Evolutionary conservation across 2,888 invertebrate genomes (phyloP).

Genomic region (Athalia circularis): DNA sequence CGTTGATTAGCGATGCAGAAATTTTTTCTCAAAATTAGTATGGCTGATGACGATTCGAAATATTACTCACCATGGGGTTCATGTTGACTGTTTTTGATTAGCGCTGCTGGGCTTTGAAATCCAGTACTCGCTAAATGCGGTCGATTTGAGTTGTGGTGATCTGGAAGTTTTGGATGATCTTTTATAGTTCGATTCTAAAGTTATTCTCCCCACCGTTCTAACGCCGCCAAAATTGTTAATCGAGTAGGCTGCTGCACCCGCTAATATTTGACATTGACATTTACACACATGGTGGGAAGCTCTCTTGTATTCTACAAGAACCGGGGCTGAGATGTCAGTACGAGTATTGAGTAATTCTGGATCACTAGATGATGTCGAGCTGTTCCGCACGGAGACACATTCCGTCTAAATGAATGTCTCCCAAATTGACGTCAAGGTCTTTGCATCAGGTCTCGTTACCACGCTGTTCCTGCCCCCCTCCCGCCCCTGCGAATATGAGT

Average conservation of each 20-base stretch:
- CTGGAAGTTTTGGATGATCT: constrained; percentile 33
- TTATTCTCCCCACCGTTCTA: constrained; percentile 30
- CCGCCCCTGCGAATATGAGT: background rate
- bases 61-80: constrained; percentile 40
- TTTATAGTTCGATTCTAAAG: constrained; percentile 35
- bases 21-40: background rate
- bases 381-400: constrained; percentile 24
- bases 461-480: background rate
- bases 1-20: background rate
- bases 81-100: constrained; percentile 48
- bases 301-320: background rate
- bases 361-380: background rate
- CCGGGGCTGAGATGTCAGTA: constrained; percentile 14
- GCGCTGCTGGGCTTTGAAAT: constrained; percentile 43
- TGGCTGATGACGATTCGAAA: background rate
- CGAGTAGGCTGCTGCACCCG: background rate
- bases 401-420: constrained; percentile 2
- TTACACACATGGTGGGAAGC: constrained; percentile 38
- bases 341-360: constrained; percentile 19
- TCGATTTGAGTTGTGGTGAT: constrained; percentile 37
- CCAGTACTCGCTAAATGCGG: constrained; percentile 46
- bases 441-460: constrained; percentile 31
- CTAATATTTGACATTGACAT: constrained; percentile 46
- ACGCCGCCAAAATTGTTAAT: background rate
- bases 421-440: constrained; percentile 36